Base-by-base conservation (phyloP, 2,797 vertebrate species). In the Anableps anableps region DNA sequence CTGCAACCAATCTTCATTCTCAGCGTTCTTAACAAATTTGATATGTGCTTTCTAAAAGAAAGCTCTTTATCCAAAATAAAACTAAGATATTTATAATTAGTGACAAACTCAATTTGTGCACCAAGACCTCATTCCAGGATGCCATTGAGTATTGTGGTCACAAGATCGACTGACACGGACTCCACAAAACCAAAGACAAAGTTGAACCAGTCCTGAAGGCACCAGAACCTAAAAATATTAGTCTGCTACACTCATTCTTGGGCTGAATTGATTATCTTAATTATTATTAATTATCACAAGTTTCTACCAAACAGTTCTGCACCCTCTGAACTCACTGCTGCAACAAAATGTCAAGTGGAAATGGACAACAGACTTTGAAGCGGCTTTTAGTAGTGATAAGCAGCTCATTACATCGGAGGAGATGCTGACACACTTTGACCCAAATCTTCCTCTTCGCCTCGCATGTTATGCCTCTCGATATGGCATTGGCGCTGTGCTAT, bases 141-240 rank as follows among this genome's bases (percentile, higher is more conserved):
- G 34, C 48, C 34, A 41, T 38, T 55, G 50, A 74, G 4, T 55
- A 55, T 71, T 71, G 41, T n/a, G 41, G 68, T 29, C 68, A 71
- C 26, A 29, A 71, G 68, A 71, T 71, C 1, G 4, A 71, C 43
- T 17, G 68, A 29, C 43, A 47, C 7, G 43, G 41, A 8, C 68
- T 71, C 41, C 26, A 71, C 23, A 71, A 47, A 71, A 45, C 68
- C 26, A 47, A 71, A n/a, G 68, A 71, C 68, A 71, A 45, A 45
- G 43, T 45, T 45, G 43, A 71, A 71, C 41, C 14, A 64, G 31
- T 64, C 29, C 14, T 64, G 60, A 64, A 17, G 60, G 60, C 60
- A 36, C 5, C 60, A 64, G 31, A 64, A 36, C 31, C 60, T 36
- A 34, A 36, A 34, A 64, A 34, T 34, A 31, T 71, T 0, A 38